phyloP scores from a whole-genome alignment of 92 coral and sea anemone species.

The Porites divaricata region DNA sequence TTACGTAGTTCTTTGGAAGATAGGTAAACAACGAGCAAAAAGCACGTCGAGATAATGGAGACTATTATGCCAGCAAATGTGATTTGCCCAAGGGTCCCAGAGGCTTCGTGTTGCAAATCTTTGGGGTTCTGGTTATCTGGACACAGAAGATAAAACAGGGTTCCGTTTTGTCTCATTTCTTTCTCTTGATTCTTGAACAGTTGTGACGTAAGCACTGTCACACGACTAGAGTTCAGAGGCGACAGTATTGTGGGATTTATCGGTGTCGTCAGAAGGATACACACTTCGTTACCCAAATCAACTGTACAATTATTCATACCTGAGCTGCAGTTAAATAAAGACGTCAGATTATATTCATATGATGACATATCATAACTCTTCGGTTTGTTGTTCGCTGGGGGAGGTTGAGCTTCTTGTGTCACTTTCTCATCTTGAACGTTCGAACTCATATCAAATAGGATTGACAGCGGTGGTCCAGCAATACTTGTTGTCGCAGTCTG shows the following conservation, averaged over 20 bases:
- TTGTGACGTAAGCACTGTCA: not conserved
- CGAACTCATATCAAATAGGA: slow-evolving; percentile 17
- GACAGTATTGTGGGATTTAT: not conserved
- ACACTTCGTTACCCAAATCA: not conserved
- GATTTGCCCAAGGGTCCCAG: not conserved
- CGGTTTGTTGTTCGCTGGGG: not conserved
- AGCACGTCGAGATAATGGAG: slow-evolving; percentile 27
- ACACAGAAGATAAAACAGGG: not conserved
- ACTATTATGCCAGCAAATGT: slow-evolving; percentile 14
- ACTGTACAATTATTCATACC: not conserved
- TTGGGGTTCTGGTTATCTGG: not conserved
- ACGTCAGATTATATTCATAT: not conserved
- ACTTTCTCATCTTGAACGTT: not conserved
- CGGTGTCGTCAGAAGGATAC: not conserved
- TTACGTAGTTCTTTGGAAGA: slow-evolving; percentile 21
- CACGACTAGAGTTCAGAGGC: not conserved
- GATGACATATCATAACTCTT: no score
- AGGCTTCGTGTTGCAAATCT: not conserved
- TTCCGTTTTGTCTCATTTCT: not conserved
- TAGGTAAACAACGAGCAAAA: slow-evolving; percentile 18
- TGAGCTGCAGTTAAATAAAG: slow-evolving; percentile 3
- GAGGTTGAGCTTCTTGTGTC: not conserved
- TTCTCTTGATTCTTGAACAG: not conserved
- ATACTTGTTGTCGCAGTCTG: no score
- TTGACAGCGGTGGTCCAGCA: not conserved